These are phyloP conservation scores for Hydractinia echinata DNA, from an alignment of 30 jellyfish, hydroid and myxozoan species.

Conservation along the genomic window DNA sequence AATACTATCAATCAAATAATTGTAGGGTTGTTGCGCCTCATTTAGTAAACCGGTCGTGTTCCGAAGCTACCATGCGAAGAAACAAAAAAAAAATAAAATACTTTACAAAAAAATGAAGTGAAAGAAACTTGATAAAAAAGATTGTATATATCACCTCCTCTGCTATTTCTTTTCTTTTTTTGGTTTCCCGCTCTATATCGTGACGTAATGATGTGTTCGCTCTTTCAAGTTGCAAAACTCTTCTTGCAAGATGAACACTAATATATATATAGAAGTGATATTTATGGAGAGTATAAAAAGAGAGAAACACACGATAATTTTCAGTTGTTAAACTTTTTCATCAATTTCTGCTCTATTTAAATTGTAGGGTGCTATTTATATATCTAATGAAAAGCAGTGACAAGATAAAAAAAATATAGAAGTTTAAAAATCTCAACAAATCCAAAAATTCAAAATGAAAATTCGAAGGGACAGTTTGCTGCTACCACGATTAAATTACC, in stretches of 20 bases:
- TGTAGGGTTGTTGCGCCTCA: constrained; percentile 74
- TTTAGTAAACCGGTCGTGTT: constrained; percentile 35
- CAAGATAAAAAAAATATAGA: no score
- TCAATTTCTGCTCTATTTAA: no score
- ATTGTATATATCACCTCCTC: constrained; percentile 32
- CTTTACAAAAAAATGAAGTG: neutral
- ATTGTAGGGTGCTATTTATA: no score
- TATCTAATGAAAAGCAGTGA: no score
- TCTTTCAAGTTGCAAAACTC: constrained; percentile 74
- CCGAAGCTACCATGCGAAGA: constrained; percentile 21
- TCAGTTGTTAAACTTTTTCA: neutral
- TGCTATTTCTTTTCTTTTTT: constrained; percentile 37
- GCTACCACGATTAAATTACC: neutral
- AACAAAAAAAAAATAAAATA: neutral
- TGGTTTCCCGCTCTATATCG: constrained; percentile 33
- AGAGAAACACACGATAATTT: neutral
- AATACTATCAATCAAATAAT: constrained; percentile 61
- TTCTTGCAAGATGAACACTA: constrained; percentile 72
- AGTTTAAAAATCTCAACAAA: no score
- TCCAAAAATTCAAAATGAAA: neutral
- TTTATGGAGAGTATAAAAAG: neutral
- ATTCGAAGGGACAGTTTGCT: neutral
- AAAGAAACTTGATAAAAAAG: neutral
- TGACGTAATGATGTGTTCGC: constrained; percentile 55
- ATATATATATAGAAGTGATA: neutral